These are phyloP conservation scores for Pithecia hirsuta DNA, from an alignment of 2,797 vertebrate species.

Conservation along the genomic window DNA sequence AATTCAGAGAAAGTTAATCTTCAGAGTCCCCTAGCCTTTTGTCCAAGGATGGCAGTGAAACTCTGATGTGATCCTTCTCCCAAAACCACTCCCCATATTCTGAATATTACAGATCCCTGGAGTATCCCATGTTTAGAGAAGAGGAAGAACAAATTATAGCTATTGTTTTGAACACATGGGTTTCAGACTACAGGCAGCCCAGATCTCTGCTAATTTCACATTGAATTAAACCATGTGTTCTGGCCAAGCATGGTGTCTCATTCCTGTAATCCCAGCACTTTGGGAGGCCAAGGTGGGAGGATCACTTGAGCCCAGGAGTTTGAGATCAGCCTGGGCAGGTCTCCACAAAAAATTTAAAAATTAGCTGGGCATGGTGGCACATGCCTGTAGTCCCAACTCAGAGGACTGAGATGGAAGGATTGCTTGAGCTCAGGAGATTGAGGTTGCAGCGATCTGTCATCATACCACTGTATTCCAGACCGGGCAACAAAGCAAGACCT, in stretches of 20 bases:
- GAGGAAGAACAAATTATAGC: neutral
- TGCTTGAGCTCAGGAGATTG: neutral
- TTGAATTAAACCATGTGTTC: neutral
- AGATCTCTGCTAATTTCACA: slow-evolving; percentile 33
- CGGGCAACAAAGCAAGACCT: neutral
- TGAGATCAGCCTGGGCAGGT: no score
- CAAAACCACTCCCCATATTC: neutral
- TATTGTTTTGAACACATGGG: slow-evolving; percentile 5
- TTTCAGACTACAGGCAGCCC: slow-evolving; percentile 22
- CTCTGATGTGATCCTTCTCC: neutral
- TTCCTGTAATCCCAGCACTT: no score
- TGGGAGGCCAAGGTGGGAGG: no score
- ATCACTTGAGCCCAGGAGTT: no score
- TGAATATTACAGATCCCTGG: neutral
- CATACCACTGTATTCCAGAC: neutral
- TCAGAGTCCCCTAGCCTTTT: neutral
- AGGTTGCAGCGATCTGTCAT: neutral
- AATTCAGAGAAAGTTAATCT: slow-evolving; percentile 1
- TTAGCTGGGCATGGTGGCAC: no score
- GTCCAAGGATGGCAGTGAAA: neutral
- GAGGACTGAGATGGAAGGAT: neutral
- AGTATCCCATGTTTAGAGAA: slow-evolving; percentile 26
- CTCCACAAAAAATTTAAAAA: neutral
- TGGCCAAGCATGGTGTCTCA: neutral
- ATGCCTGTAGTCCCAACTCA: neutral